A percentile compares a stretch with the other conserved stretches of the same genome.
phyloP scores from a whole-genome alignment of 2,888 invertebrate genomes.

The Habrosyne pyritoides region DNA sequence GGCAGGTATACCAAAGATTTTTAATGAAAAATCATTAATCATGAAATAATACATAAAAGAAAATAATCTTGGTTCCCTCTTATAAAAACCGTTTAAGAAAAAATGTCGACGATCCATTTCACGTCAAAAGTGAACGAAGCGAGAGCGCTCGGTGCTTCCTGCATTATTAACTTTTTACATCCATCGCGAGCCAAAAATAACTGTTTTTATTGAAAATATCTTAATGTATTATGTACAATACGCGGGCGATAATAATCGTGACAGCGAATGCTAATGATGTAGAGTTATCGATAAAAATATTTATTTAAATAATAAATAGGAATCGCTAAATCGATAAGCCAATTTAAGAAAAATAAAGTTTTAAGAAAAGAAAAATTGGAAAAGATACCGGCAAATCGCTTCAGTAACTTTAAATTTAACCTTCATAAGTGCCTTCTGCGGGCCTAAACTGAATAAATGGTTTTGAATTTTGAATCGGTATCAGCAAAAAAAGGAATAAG shows the following conservation, averaged over 20 bases:
- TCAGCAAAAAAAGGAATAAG: too few relatives aligned
- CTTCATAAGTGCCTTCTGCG: too few relatives aligned
- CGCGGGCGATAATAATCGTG: background rate
- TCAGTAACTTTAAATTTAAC: too few relatives aligned
- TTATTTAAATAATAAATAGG: too few relatives aligned
- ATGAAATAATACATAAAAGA: background rate
- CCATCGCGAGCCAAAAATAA: conserved; percentile 2
- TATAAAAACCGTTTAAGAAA: background rate
- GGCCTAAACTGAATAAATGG: too few relatives aligned
- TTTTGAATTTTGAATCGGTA: too few relatives aligned
- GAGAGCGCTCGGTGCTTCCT: conserved; percentile 23
- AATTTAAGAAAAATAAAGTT: too few relatives aligned
- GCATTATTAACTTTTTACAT: conserved; percentile 19
- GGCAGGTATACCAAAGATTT: too few relatives aligned
- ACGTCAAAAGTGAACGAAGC: conserved; percentile 7
- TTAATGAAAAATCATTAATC: too few relatives aligned
- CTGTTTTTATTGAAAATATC: background rate
- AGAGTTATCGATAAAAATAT: background rate
- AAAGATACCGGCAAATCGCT: too few relatives aligned
- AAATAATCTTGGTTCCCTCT: conserved; percentile 17
- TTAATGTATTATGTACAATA: background rate
- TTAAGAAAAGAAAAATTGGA: too few relatives aligned
- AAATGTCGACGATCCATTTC: conserved; percentile 6
- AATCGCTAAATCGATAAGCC: too few relatives aligned
- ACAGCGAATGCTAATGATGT: background rate